Conservation (phyloP, 30 jellyfish, hydroid and myxozoan species). For the Turritopsis rubra region DNA sequence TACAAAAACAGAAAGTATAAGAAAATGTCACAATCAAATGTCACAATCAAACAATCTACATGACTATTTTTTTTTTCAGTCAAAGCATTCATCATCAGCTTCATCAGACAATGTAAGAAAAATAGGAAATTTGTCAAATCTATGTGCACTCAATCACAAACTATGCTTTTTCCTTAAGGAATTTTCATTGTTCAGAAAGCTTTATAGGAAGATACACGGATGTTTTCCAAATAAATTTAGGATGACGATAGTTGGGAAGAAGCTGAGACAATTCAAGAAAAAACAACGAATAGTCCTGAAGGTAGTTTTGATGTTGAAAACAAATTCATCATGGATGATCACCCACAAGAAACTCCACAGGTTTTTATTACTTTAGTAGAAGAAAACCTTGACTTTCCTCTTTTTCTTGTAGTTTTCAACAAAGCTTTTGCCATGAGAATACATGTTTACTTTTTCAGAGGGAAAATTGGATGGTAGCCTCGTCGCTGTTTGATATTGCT, state of each 20-base stretch:
- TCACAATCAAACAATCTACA: too few relatives aligned
- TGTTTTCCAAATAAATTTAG: neutral
- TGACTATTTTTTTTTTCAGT: neutral
- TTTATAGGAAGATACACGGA: neutral
- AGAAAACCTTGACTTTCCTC: neutral
- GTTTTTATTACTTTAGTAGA: too few relatives aligned
- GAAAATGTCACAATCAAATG: too few relatives aligned
- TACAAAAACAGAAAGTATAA: too few relatives aligned
- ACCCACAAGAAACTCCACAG: neutral
- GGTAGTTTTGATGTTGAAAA: neutral
- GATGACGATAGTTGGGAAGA: constrained; percentile 18
- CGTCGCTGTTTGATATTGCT: constrained; percentile 62
- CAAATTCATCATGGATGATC: neutral
- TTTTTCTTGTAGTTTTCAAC: neutral
- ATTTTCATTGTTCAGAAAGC: neutral
- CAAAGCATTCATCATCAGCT: neutral
- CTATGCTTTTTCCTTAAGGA: neutral
- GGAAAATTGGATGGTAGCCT: constrained; percentile 79
- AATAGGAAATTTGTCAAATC: too few relatives aligned
- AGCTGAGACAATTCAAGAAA: neutral
- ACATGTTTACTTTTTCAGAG: constrained; percentile 29
- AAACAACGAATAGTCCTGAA: neutral
- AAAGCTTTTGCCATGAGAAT: neutral
- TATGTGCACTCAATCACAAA: too few relatives aligned
- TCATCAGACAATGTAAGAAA: neutral